These are phyloP conservation scores for Xylocopa sonorina DNA, from an alignment of 1,140 invertebrate species.

Conservation along the genomic window DNA sequence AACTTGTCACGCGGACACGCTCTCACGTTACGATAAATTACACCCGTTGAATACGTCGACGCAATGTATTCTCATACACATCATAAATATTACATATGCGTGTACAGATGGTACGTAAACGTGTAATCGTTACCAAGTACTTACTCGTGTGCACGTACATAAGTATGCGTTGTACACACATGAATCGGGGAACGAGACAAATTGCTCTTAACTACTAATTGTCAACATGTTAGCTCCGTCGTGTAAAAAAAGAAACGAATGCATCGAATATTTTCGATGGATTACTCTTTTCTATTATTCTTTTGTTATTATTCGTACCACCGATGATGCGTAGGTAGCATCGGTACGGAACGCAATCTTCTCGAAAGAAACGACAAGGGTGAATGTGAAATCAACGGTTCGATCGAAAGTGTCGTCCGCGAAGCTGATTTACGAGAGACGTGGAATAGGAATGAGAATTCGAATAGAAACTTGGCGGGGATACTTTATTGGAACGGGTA, in stretches of 20 bases:
- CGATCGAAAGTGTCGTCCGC: constrained; percentile 33
- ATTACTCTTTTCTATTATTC: no score
- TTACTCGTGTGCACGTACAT: no score
- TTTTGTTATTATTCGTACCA: no score
- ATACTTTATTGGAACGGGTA: constrained; percentile 51
- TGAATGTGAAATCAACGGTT: constrained; percentile 37
- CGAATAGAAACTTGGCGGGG: constrained; percentile 44
- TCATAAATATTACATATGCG: no score
- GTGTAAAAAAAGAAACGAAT: no score
- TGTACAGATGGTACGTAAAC: no score
- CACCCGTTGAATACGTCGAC: neutral
- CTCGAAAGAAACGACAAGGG: constrained; percentile 34
- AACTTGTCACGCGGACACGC: constrained; percentile 14
- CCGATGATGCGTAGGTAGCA: neutral
- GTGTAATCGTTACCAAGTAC: no score
- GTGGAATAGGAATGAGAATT: constrained; percentile 41
- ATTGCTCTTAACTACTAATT: no score
- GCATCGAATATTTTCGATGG: no score
- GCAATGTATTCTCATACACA: neutral
- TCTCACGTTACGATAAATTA: constrained; percentile 24
- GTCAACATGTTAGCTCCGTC: no score
- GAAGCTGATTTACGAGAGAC: constrained; percentile 41
- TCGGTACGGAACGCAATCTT: neutral
- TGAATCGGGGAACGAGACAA: no score
- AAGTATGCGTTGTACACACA: no score